These are phyloP conservation scores for Pitangus sulphuratus DNA, from an alignment of 2,797 vertebrate genomes.

Conservation along the genomic window DNA sequence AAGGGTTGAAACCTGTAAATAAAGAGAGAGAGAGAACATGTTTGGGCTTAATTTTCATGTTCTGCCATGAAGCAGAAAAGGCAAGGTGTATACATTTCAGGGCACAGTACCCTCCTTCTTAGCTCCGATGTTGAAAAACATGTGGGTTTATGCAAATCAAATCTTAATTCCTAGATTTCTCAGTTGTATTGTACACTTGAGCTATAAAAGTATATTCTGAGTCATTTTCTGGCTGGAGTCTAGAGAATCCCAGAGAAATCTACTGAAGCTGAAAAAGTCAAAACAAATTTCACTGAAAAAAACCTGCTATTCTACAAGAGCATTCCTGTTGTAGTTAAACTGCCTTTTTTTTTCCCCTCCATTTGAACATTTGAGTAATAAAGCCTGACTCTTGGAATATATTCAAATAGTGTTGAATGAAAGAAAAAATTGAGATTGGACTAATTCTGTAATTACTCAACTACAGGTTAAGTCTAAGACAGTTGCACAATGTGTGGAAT, in stretches of 20 bases:
- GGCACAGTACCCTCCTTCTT: not conserved
- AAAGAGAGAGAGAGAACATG: not conserved
- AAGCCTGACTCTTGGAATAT: not conserved
- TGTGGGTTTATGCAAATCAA: not conserved
- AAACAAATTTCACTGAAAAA: not conserved
- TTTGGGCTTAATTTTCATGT: not conserved
- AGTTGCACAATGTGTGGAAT: conserved; percentile 87
- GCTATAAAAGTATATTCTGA: not conserved
- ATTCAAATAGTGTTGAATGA: not conserved
- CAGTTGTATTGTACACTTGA: not conserved
- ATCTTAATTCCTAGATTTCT: not conserved
- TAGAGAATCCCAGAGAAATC: not conserved
- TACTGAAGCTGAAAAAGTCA: not conserved
- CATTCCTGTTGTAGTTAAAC: not conserved
- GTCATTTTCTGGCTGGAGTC: not conserved
- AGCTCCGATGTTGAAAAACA: not conserved
- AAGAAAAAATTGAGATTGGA: not conserved
- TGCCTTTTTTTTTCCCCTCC: not conserved
- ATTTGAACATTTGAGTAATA: not conserved
- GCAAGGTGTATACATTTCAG: not conserved
- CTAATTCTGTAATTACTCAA: conserved; percentile 18
- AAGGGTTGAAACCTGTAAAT: not conserved
- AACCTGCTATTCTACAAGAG: not conserved
- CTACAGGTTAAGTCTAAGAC: conserved; percentile 88
- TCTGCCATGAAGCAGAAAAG: not conserved